Evolutionary conservation across 2,113 vertebrate genomes (phyloP).

Genomic region (Clupea harengus): DNA sequence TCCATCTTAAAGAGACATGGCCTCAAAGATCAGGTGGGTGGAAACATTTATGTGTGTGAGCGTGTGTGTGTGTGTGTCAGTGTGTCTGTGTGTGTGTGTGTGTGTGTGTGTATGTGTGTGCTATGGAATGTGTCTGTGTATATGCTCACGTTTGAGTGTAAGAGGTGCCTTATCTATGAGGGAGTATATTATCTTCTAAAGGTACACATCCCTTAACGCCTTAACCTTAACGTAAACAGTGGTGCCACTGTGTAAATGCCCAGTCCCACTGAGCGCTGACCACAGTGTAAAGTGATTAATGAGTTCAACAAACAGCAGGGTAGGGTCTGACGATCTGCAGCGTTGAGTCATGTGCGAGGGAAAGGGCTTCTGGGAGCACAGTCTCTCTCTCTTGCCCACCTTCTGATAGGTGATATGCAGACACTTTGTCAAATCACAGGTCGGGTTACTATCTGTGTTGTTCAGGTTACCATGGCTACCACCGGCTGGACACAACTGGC

Average conservation of each 20-base stretch:
- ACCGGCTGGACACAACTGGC: no score
- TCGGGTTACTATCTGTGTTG: no score
- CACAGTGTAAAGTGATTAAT: no score
- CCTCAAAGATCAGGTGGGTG: conserved; percentile 67
- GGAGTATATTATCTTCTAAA: not conserved
- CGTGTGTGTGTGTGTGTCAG: not conserved
- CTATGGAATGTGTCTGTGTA: not conserved
- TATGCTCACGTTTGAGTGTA: not conserved
- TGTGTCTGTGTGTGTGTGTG: not conserved
- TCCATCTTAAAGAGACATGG: conserved; percentile 62
- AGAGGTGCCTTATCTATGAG: not conserved
- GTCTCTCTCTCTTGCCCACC: not conserved
- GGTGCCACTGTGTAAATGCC: no score
- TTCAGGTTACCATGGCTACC: no score
- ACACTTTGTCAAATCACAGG: no score
- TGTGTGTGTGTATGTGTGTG: not conserved
- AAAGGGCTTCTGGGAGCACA: not conserved
- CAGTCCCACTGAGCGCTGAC: no score
- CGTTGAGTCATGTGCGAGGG: no score
- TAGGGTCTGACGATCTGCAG: no score
- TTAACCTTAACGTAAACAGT: not conserved
- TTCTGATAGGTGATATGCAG: no score
- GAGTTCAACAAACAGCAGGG: no score
- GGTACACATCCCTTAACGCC: not conserved
- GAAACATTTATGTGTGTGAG: not conserved